Percentiles rank a stretch among this genome's conserved stretches.
Conservation (phyloP, 2,888 invertebrate species). For the Phalera bucephala region DNA sequence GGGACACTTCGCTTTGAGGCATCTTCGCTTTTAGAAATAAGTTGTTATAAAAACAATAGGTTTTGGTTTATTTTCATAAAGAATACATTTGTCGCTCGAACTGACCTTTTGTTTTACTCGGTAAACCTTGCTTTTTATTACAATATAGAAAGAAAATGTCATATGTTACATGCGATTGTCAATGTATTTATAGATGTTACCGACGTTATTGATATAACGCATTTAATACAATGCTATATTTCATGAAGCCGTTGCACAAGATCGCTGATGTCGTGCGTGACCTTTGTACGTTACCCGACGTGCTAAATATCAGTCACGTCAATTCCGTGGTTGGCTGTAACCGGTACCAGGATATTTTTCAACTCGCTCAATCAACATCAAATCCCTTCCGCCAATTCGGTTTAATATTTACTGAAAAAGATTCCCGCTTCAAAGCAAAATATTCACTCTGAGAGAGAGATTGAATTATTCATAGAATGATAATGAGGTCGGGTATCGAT, state of each 20-base stretch:
- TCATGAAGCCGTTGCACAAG: conserved; percentile 28
- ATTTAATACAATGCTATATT: conserved; percentile 14
- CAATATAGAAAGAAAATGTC: no score
- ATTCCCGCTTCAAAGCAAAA: conserved; percentile 11
- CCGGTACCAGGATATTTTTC: conserved; percentile 57
- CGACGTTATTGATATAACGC: conserved; percentile 12
- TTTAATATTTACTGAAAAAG: conserved; percentile 9
- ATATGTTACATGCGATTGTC: no score
- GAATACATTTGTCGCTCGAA: no score
- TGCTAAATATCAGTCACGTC: conserved; percentile 65
- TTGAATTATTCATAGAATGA: conserved; percentile 57
- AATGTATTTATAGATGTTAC: not conserved
- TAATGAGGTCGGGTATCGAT: conserved; percentile 50
- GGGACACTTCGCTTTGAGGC: conserved; percentile 5
- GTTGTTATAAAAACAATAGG: not conserved
- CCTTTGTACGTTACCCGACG: conserved; percentile 46
- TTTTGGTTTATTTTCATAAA: no score
- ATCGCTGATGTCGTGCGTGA: conserved; percentile 31
- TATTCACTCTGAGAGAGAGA: conserved; percentile 26
- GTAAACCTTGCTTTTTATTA: no score
- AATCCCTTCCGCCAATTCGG: conserved; percentile 20
- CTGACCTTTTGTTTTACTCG: no score
- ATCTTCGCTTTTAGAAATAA: not conserved
- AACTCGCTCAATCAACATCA: conserved; percentile 40
- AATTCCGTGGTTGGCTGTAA: conserved; percentile 56